These are phyloP conservation scores for Phrynosoma platyrhinos DNA, from an alignment of 2,113 vertebrate species.

Conservation along the genomic window DNA sequence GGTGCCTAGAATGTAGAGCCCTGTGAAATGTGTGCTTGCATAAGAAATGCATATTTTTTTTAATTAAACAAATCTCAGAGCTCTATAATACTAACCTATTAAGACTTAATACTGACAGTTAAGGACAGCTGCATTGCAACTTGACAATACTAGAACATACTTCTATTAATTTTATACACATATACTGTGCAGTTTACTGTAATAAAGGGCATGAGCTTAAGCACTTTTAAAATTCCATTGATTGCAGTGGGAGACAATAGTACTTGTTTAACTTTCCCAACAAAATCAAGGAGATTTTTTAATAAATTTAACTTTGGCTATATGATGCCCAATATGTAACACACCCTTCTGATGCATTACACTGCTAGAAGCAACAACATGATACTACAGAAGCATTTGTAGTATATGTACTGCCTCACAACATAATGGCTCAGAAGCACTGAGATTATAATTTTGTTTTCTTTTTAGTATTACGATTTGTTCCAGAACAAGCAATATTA, in stretches of 20 bases:
- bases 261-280: constrained; percentile 9
- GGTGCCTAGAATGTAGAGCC: constrained; percentile 81
- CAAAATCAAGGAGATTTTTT: constrained; percentile 16
- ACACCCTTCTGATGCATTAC: not conserved
- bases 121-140: constrained; percentile 60
- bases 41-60: constrained; percentile 59
- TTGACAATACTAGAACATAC: constrained; percentile 56
- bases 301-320: constrained; percentile 7
- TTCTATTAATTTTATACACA: constrained; percentile 46
- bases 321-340: not conserved
- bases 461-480: constrained; percentile 28
- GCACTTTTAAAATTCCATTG: constrained; percentile 20
- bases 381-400: constrained; percentile 51
- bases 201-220: not conserved
- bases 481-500: constrained; percentile 60
- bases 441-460: constrained; percentile 47
- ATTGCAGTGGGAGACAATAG: not conserved
- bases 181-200: constrained; percentile 43
- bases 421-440: constrained; percentile 38
- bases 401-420: constrained; percentile 43
- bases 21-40: constrained; percentile 73
- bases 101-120: constrained; percentile 66
- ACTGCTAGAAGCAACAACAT: constrained; percentile 42
- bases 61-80: constrained; percentile 37
- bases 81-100: constrained; percentile 59